phyloP scores from a whole-genome alignment of 92 coral and sea anemone genomes.

The Palythoa grandis region DNA sequence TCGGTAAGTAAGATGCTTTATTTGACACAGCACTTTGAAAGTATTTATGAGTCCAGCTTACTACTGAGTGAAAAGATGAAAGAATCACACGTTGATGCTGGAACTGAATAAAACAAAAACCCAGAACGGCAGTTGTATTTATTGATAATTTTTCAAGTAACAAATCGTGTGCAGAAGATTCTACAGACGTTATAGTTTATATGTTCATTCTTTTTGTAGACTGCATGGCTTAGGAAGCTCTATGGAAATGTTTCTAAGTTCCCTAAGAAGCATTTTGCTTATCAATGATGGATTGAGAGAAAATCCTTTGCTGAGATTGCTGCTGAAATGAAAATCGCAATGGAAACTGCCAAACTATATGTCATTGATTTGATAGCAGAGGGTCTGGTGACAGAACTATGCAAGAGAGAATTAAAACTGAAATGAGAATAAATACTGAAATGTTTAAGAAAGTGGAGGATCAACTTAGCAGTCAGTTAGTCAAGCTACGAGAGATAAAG shows the following conservation, averaged over 20 bases:
- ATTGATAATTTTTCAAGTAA: slow-evolving; percentile 15
- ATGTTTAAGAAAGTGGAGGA: slow-evolving; percentile 15
- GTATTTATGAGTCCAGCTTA: slow-evolving; percentile 25
- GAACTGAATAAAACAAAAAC: slow-evolving; percentile 11
- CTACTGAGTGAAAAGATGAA: slow-evolving; percentile 22
- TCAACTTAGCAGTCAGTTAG: slow-evolving; percentile 27
- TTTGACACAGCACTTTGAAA: slow-evolving; percentile 12
- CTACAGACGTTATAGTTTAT: neutral
- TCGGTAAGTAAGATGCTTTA: slow-evolving; percentile 25
- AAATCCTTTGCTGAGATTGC: slow-evolving; percentile 26
- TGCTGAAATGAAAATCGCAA: slow-evolving; percentile 33
- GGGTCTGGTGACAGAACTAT: slow-evolving; percentile 21
- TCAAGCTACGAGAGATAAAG: slow-evolving; percentile 16
- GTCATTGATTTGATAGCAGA: slow-evolving; percentile 4
- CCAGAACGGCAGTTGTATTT: slow-evolving; percentile 29
- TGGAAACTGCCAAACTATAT: slow-evolving; percentile 29
- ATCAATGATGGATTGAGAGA: slow-evolving; percentile 21
- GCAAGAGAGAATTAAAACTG: neutral
- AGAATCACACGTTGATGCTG: slow-evolving; percentile 7
- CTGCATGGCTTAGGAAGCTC: slow-evolving; percentile 32
- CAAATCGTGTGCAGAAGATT: slow-evolving; percentile 27
- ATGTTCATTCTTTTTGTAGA: slow-evolving; percentile 23
- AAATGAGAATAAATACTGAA: neutral
- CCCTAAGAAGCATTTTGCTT: slow-evolving; percentile 18
- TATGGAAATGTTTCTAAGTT: slow-evolving; percentile 31